Conservation (phyloP, 2,797 vertebrate species). For the Coregonus ussuriensis region DNA sequence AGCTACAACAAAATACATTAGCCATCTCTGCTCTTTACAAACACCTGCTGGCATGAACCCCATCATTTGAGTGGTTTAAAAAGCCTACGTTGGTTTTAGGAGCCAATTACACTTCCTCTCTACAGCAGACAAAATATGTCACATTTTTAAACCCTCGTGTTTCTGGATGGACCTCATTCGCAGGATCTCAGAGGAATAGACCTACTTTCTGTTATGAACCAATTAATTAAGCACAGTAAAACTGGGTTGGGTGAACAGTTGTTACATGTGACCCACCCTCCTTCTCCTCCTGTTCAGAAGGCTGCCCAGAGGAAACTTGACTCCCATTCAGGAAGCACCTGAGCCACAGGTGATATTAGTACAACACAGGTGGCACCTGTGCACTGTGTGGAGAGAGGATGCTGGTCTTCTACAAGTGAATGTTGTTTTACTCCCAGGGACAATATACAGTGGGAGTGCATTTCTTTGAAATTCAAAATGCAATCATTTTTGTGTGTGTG, state of each 20-base stretch:
- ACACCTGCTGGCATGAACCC: neutral
- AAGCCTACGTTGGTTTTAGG: neutral
- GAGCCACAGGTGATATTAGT: constrained; percentile 70
- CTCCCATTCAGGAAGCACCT: constrained; percentile 41
- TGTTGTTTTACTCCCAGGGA: neutral
- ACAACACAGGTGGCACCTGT: constrained; percentile 40
- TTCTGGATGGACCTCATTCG: constrained; percentile 6
- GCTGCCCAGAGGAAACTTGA: constrained; percentile 56
- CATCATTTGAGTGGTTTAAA: neutral
- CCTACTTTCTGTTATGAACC: constrained; percentile 52
- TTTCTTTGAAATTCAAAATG: neutral
- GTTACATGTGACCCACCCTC: neutral
- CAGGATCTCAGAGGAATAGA: constrained; percentile 29
- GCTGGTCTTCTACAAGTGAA: neutral
- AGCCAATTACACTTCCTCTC: neutral
- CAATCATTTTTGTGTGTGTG: neutral
- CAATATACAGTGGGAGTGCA: neutral
- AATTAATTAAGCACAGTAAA: constrained; percentile 51
- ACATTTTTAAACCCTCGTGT: constrained; percentile 9
- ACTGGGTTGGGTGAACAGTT: constrained; percentile 37
- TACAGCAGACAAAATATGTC: constrained; percentile 1
- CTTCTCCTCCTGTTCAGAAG: constrained; percentile 14
- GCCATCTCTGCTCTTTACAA: too few species aligned
- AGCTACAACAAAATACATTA: too few species aligned
- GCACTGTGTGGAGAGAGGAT: constrained; percentile 1